These are phyloP conservation scores for Catostomus latipinnis DNA, from an alignment of 2,797 vertebrate genomes.

Conservation along the genomic window DNA sequence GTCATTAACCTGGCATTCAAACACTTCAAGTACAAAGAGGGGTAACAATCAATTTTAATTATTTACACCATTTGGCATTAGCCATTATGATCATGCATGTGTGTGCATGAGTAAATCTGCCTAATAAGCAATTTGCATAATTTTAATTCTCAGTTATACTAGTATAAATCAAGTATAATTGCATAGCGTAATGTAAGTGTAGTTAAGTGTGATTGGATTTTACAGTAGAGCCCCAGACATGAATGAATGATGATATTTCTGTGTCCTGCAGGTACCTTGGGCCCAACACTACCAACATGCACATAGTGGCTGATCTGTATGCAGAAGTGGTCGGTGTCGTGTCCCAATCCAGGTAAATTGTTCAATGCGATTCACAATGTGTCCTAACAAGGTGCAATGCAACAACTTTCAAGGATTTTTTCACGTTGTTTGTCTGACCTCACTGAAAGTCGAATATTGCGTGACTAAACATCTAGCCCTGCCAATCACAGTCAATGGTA, in stretches of 20 bases:
- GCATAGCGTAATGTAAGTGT: neutral
- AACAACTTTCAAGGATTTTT: too few relatives aligned
- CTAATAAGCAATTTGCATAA: neutral
- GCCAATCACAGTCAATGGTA: too few relatives aligned
- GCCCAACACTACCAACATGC: constrained; percentile 99
- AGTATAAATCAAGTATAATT: neutral
- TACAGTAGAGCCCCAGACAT: neutral
- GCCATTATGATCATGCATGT: neutral
- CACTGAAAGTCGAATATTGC: too few relatives aligned
- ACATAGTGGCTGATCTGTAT: constrained; percentile 97
- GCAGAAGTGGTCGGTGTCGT: constrained; percentile 97
- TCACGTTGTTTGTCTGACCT: too few relatives aligned
- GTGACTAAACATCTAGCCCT: too few relatives aligned
- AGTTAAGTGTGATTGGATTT: neutral
- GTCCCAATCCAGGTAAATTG: constrained; percentile 95
- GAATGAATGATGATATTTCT: constrained; percentile 1
- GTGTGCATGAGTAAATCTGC: neutral
- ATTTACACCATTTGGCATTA: neutral
- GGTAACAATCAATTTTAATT: constrained; percentile 77
- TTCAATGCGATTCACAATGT: neutral
- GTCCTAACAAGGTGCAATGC: too few relatives aligned
- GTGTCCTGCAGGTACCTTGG: constrained; percentile 87
- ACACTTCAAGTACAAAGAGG: constrained; percentile 99
- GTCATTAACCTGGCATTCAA: constrained; percentile 97
- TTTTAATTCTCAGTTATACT: neutral